Evolutionary conservation across 1,140 invertebrate genomes (phyloP), one percentile per base, ranked within the genome.

Genomic region (Zaprionus capensis): DNA sequence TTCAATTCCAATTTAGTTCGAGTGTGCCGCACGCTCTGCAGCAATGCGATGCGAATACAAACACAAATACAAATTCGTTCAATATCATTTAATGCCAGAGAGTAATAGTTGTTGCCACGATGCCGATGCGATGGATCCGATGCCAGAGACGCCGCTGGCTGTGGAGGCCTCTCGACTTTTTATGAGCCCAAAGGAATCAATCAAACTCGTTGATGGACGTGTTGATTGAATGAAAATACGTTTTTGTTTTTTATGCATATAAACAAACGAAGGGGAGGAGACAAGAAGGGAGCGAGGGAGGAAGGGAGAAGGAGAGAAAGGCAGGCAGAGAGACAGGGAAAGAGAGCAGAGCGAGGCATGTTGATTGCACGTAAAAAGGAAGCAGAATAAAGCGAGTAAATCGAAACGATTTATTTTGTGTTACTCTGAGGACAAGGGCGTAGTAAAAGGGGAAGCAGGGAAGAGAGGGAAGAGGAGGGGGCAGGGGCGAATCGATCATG

Each of bases 181-280:
- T 91, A 91, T 86, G 85, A 86, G 82, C 82, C 82, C 80, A 81
- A 79, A 82, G 91, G 83, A 92, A 92, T 92, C 91, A 92, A 92
- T 92, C 91, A 92, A 92, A 92, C 71, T 77, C 81, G 79, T 82
- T 92, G 91, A 92, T 92, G 83, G 91, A 92, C 91, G 91, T 91
- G 91, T 92, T 92, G 91, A 92, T 92, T 92, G 91, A 92, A 92
- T 92, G 91, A 92, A 92, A 92, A 92, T 91, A 91, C 80, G 73
- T 86, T 81, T 73, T 90, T 91, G 82, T 90, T 90, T 85, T 90
- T 90, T 90, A 80, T 88, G 85, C 85, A 91, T 85, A 91, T 90
- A 90, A 90, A 91, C 86, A 91, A 90, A 90, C 78, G 71, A 28
- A 28, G 49, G 36, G 15, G 24, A 26, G 20, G n/a, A n/a, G 22